Evolutionary conservation across 2,113 vertebrate genomes (phyloP).

Genomic region (Spea bombifrons): DNA sequence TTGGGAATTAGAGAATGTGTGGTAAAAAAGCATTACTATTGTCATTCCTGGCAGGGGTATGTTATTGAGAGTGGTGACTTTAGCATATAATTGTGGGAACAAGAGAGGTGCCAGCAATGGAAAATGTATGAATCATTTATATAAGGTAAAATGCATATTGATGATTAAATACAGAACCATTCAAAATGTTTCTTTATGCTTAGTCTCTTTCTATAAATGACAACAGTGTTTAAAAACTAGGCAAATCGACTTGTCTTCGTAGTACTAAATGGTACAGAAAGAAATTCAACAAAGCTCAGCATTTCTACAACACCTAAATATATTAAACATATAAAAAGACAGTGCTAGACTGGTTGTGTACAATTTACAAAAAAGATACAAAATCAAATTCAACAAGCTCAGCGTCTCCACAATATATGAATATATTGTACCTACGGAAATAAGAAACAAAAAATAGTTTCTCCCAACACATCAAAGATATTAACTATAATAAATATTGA

Average conservation of each 20-base stretch:
- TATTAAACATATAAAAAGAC: no score
- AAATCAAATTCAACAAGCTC: no score
- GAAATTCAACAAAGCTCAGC: no score
- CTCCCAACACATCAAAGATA: no score
- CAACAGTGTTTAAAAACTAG: not conserved
- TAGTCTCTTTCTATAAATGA: not conserved
- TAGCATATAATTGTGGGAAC: not conserved
- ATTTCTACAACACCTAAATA: no score
- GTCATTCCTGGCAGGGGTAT: not conserved
- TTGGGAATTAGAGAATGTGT: not conserved
- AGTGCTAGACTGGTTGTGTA: no score
- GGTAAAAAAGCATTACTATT: not conserved
- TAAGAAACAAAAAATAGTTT: no score
- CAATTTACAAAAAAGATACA: no score
- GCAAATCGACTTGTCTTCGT: not conserved
- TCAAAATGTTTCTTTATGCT: not conserved
- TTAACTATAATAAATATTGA: no score
- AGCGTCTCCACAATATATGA: no score
- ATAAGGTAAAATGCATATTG: not conserved
- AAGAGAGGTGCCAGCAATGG: not conserved
- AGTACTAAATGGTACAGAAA: not conserved
- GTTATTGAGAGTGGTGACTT: not conserved
- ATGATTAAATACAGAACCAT: not conserved
- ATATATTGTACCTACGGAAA: no score
- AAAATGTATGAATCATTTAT: not conserved